A percentile compares a stretch with the other conserved stretches of the same genome.
These are phyloP conservation scores for Trachelus iudaicus DNA, from an alignment of 2,888 invertebrate genomes.

Conservation along the genomic window DNA sequence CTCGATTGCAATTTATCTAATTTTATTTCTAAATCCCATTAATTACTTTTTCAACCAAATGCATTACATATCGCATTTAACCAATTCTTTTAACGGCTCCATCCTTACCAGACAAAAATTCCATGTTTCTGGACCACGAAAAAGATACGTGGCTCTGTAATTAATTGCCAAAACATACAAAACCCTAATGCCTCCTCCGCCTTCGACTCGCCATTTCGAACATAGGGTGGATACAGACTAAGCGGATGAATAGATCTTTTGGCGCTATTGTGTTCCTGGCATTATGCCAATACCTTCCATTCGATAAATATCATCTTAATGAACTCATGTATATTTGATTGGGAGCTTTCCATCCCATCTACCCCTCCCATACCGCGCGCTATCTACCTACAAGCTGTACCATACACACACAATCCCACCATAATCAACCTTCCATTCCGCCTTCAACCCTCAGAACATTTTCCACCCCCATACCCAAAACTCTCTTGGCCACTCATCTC, in stretches of 20 bases:
- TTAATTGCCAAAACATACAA: neutral
- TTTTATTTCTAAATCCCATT: neutral
- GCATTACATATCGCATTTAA: neutral
- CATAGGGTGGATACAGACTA: neutral
- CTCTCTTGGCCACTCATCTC: neutral
- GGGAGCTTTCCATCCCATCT: conserved; percentile 38
- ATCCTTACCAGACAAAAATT: neutral
- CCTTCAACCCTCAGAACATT: neutral
- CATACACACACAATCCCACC: neutral
- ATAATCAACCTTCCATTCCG: neutral
- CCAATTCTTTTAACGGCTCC: neutral
- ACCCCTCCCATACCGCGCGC: neutral
- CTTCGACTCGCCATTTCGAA: neutral
- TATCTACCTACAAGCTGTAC: neutral
- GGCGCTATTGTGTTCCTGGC: conserved; percentile 51
- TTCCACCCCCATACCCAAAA: neutral
- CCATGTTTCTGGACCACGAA: neutral
- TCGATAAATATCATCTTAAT: conserved; percentile 57
- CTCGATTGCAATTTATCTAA: fast-evolving
- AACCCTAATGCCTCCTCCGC: neutral
- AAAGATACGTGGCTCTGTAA: neutral
- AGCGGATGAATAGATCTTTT: conserved; percentile 47
- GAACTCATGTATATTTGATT: conserved; percentile 58
- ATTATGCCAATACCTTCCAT: conserved; percentile 54
- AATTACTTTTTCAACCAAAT: neutral